Percentiles rank a stretch among this genome's conserved stretches.
Conservation (phyloP, 1,140 invertebrate species). For the Cotesia typhae region DNA sequence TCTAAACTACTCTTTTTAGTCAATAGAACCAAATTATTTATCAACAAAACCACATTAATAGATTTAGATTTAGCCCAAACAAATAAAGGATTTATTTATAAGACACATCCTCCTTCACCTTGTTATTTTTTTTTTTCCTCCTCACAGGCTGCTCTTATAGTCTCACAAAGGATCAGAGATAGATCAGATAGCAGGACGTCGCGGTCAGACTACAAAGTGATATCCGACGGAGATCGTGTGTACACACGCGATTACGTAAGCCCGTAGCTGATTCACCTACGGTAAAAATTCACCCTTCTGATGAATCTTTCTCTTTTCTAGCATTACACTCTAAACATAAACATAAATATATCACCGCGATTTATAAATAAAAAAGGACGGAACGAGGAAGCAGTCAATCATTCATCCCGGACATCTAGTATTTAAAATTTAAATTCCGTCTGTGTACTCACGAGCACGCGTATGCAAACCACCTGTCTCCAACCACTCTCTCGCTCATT, state of each 20-base stretch:
- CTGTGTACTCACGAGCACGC: conserved; percentile 41
- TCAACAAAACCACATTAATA: no score
- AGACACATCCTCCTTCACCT: background rate
- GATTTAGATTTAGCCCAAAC: no score
- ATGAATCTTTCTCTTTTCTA: no score
- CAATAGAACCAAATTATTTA: no score
- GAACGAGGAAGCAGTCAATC: conserved; percentile 9
- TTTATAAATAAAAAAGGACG: background rate
- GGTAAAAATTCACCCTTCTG: no score
- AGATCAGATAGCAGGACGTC: conserved; percentile 53
- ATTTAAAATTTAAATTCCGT: conserved; percentile 49
- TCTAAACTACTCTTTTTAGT: no score
- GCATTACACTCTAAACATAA: background rate
- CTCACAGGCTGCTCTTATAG: conserved; percentile 33
- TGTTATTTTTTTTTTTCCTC: background rate
- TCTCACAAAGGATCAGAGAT: conserved; percentile 50
- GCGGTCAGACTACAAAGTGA: conserved; percentile 58
- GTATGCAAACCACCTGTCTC: conserved; percentile 48
- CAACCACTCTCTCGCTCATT: conserved; percentile 19
- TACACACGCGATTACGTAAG: conserved; percentile 54
- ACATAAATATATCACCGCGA: background rate
- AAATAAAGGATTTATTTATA: background rate
- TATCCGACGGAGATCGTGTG: conserved; percentile 55
- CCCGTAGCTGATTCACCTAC: conserved; percentile 38
- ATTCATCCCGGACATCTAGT: background rate